A percentile compares a stretch with the other conserved stretches of the same genome.
Evolutionary conservation across 2,888 invertebrate species (phyloP).

Genomic region (Hipparchia sbordonii): DNA sequence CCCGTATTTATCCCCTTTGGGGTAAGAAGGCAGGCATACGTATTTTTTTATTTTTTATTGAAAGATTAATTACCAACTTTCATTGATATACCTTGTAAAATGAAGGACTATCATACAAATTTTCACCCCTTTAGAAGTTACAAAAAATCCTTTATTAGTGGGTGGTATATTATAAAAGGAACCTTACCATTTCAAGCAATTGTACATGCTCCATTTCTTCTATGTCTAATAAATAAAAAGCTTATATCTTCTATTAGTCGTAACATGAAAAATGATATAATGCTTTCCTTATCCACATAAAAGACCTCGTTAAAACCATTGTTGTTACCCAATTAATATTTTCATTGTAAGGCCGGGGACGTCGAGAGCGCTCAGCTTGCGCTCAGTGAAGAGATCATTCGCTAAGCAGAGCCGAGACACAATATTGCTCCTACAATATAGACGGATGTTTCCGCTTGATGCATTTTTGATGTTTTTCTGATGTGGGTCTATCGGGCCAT

Average conservation of each 20-base stretch:
- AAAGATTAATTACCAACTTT: too few relatives aligned
- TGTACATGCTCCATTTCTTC: background rate
- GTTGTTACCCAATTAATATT: constrained; percentile 30
- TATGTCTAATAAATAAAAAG: constrained; percentile 4
- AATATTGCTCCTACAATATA: constrained; percentile 76
- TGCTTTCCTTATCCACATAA: constrained; percentile 21
- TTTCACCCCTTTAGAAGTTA: too few relatives aligned
- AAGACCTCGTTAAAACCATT: constrained; percentile 24
- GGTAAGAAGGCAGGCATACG: too few relatives aligned
- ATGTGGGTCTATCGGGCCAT: constrained; percentile 81
- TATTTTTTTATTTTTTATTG: too few relatives aligned
- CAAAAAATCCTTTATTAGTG: too few relatives aligned
- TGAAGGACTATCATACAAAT: too few relatives aligned
- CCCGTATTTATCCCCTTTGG: too few relatives aligned
- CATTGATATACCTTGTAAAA: too few relatives aligned
- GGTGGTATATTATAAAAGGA: too few relatives aligned
- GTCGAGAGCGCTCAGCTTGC: constrained; percentile 18
- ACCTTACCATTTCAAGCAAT: too few relatives aligned
- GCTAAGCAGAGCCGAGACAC: constrained; percentile 64
- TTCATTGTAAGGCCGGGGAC: constrained; percentile 22
- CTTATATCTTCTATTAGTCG: background rate
- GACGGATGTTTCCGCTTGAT: constrained; percentile 81
- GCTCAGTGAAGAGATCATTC: constrained; percentile 42
- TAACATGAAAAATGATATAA: constrained; percentile 24
- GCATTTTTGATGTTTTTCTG: constrained; percentile 84